Percentiles rank a stretch among this genome's conserved stretches.
Conservation (phyloP, 1,140 invertebrate species). For the Latrodectus geometricus region DNA sequence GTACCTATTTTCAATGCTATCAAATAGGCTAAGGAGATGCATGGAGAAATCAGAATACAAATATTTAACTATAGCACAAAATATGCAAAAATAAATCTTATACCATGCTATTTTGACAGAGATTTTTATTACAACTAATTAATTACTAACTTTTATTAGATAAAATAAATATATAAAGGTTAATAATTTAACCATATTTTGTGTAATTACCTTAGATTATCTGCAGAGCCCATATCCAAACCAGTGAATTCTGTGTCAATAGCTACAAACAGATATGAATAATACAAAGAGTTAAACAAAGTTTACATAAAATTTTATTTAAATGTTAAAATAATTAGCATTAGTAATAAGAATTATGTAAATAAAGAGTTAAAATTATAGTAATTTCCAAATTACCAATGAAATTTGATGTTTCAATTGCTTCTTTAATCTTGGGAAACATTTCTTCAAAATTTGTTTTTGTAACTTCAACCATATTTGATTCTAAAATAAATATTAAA, state of each 20-base stretch:
- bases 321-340: neutral
- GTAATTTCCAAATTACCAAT: conserved; percentile 60
- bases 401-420: conserved; percentile 63
- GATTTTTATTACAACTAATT: neutral
- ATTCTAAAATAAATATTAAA: neutral
- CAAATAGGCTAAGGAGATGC: conserved; percentile 77
- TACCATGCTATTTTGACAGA: neutral
- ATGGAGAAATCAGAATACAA: conserved; percentile 50
- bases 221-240: conserved; percentile 70
- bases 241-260: conserved; percentile 80
- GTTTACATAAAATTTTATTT: neutral
- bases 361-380: neutral
- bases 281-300: no score
- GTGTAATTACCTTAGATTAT: conserved; percentile 72
- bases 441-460: conserved; percentile 64
- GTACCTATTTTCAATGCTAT: conserved; percentile 76
- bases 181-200: neutral
- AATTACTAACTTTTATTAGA: neutral
- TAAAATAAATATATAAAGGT: neutral
- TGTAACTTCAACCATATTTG: conserved; percentile 63
- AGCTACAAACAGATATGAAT: conserved; percentile 67
- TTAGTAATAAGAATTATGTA: neutral
- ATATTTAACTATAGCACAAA: conserved; percentile 52
- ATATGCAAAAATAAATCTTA: neutral
- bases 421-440: conserved; percentile 56